phyloP scores from a whole-genome alignment of 2,113 vertebrate species.

The Gambusia holbrooki region DNA sequence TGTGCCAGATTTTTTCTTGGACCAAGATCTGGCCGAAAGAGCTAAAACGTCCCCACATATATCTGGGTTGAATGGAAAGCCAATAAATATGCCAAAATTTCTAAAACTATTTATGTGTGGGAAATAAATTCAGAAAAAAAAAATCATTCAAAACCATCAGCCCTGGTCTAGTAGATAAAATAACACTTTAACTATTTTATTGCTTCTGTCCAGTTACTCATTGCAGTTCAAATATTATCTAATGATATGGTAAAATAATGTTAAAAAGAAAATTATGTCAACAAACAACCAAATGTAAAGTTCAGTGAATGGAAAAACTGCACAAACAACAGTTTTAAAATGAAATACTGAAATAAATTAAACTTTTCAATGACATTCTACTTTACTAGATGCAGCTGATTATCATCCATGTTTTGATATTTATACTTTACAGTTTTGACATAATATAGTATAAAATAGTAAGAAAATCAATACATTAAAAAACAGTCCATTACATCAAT shows the following conservation, averaged over 20 bases:
- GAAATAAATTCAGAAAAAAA: not conserved
- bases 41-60: not conserved
- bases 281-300: not conserved
- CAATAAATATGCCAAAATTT: not conserved
- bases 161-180: not conserved
- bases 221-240: not conserved
- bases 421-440: too few relatives aligned
- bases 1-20: not conserved
- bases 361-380: too few relatives aligned
- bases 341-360: too few relatives aligned
- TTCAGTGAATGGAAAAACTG: too few relatives aligned
- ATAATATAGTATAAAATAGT: too few relatives aligned
- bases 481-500: too few relatives aligned
- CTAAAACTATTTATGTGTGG: not conserved
- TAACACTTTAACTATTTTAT: not conserved
- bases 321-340: too few relatives aligned
- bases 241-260: not conserved
- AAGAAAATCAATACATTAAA: too few relatives aligned
- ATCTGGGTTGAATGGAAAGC: not conserved
- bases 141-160: not conserved
- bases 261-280: not conserved
- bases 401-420: too few relatives aligned
- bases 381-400: too few relatives aligned
- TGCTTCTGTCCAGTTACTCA: not conserved
- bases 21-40: not conserved